Percentiles rank a stretch among this genome's conserved stretches.
Conservation (phyloP, 2,113 vertebrate species). For the Hippocampus abdominalis region DNA sequence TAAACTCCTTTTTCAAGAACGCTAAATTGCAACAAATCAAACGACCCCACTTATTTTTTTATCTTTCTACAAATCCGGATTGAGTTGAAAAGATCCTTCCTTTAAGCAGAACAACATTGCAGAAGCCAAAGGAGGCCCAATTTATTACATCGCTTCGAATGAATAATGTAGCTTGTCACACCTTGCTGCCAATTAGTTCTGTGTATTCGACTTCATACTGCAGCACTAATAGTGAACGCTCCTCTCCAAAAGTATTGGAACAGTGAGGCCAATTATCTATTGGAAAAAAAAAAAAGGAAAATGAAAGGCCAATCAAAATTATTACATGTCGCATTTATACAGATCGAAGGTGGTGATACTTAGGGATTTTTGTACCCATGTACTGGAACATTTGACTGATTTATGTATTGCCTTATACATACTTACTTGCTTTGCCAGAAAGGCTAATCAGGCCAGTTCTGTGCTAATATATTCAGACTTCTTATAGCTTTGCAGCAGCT, state of each 20-base stretch:
- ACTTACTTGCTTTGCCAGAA: too few species aligned
- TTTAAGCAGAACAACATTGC: neutral
- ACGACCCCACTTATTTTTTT: neutral
- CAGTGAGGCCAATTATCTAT: neutral
- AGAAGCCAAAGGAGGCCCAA: constrained; percentile 25
- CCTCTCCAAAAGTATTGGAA: neutral
- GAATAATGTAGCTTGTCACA: constrained; percentile 35
- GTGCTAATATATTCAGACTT: too few species aligned
- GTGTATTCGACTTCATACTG: neutral
- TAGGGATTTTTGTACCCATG: too few species aligned
- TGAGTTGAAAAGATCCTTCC: neutral
- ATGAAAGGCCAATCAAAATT: neutral
- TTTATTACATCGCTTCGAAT: constrained; percentile 54
- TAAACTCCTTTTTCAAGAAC: neutral
- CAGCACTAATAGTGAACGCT: neutral
- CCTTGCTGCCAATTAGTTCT: constrained; percentile 17
- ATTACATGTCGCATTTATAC: neutral
- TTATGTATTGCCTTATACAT: too few species aligned
- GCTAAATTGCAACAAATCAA: neutral
- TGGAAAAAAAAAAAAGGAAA: neutral
- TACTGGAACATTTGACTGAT: too few species aligned
- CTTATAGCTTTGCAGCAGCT: too few species aligned
- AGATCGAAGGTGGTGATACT: too few species aligned
- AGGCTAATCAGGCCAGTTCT: too few species aligned
- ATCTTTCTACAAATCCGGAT: neutral